Base-by-base conservation (phyloP, 92 coral and sea anemone genomes). In the Virgularia gustaviana region DNA sequence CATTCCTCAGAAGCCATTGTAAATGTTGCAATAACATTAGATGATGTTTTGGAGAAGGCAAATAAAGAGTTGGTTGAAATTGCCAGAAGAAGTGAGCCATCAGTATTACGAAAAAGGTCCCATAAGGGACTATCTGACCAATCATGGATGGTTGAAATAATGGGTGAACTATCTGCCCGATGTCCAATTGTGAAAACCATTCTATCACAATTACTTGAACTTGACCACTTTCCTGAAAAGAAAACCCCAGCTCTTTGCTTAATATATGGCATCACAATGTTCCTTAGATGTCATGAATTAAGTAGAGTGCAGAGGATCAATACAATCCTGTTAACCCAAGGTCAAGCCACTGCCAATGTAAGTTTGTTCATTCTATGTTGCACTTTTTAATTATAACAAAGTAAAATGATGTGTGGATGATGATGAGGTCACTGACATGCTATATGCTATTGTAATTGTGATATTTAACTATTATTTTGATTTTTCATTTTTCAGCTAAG, bases 251-350 rank as follows among this genome's bases (percentile, higher is more conserved):
- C 70, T 1, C 36, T 66, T 15, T 24, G 57, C 73, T 66, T 66
- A 30, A 66, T 66, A 29, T 66, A 66, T 66, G 57, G 57, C 24
- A 47, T 66, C 38, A 42, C 47, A 3, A 10, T 16, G 73, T 66
- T 66, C 39, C 25, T 66, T 20, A 15, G 57, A 45, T 66, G 57
- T 34, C 73, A 66, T 30, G 57, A 42, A 44, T 66, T 66, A 44
- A 66, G 73, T 52, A 9, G 57, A 29, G 15, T 66, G 15, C 56
- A 66, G 23, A 15, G 56, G 22, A 66, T 66, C 1, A 66, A 66
- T 66, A 11, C 73, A 41, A 52, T 66, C 37, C 73, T 66, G 73
- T 57, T 66, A 43, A 45, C 41, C 15, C 73, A 66, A 44, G 57
- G 73, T 18, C 73, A 66, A 42, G 73, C 73, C 24, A 3, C 73